Base-by-base conservation (phyloP, 2,888 invertebrate species). In the Hylaea fasciaria region DNA sequence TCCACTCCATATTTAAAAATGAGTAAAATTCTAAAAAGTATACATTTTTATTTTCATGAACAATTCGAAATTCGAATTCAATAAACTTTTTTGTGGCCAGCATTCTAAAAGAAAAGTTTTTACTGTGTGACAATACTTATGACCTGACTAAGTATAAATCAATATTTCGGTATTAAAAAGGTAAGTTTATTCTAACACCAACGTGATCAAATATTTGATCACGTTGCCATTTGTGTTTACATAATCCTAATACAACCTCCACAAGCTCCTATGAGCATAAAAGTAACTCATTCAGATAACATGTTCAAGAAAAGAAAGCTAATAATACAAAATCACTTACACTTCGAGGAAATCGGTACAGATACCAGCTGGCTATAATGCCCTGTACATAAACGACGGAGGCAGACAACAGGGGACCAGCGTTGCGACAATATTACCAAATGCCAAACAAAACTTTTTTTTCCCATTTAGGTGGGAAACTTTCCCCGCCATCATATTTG, bases 331-430 rank as follows among this genome's bases (percentile, higher is more conserved):
- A 62, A 60, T 62, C 59, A 60, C 60, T 62, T 64, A 45, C 53
- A 64, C 50, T 35, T 53, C 51, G 40, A 63, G 62, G 48, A 72
- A 68, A 68, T 67, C 65, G 68, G 66, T 64, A 65, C 48, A 69
- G 69, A 68, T 72, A 69, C 69, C 77, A 68, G 77, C 71, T 78
- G 79, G 60, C 64, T 67, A 77, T 76, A 78, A 79, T 74, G 70
- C 68, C 70, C 64, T 68, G 71, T 70, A 70, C 66, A 64, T 73
- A 73, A 70, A 63, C 66, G 69, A 61, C 17, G 37, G 17, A n/a
- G 43, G 71, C 63, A 62, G 68, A 57, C 66, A 68, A 63, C 60
- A 66, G 64, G 66, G 64, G 43, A 67, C 60, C 51, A 39, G 50
- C 68, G 57, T 57, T 54, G 47, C 62, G 43, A 62, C 65, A 62